Evolutionary conservation across 2,113 vertebrate species (phyloP).

Genomic region (Cyanistes caeruleus): DNA sequence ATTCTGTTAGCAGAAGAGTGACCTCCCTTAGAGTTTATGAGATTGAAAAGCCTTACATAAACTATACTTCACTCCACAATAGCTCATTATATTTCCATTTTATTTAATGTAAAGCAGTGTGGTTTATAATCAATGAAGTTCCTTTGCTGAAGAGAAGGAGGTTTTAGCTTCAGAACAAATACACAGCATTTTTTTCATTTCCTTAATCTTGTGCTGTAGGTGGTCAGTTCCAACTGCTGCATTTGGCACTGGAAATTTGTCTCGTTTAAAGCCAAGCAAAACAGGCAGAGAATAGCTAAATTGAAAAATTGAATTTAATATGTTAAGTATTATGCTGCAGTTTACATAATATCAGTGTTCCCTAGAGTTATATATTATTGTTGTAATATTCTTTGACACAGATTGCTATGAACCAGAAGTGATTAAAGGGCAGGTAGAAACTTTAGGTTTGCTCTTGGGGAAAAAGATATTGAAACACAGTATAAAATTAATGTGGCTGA

Average conservation of each 20-base stretch:
- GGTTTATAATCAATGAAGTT: constrained; percentile 44
- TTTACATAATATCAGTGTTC: constrained; percentile 62
- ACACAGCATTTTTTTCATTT: constrained; percentile 65
- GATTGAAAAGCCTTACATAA: constrained; percentile 45
- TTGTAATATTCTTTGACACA: constrained; percentile 43
- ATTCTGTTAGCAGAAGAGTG: constrained; percentile 20
- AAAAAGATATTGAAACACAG: background rate
- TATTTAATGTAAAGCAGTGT: constrained; percentile 49
- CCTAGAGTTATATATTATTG: constrained; percentile 32
- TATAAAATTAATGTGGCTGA: background rate
- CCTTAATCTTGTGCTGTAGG: constrained; percentile 62
- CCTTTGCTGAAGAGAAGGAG: background rate
- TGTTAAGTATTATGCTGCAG: constrained; percentile 48
- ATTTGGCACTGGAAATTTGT: constrained; percentile 41
- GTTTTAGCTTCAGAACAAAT: constrained; percentile 59
- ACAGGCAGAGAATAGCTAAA: constrained; percentile 63
- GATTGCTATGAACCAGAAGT: constrained; percentile 28
- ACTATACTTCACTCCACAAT: constrained; percentile 25
- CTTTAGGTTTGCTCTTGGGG: background rate
- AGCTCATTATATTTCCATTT: constrained; percentile 53
- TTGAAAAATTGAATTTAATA: constrained; percentile 66
- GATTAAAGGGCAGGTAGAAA: constrained; percentile 49
- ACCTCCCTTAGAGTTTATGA: constrained; percentile 7
- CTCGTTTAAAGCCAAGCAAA: constrained; percentile 71
- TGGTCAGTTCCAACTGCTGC: constrained; percentile 63